These are phyloP conservation scores for Hippopotamyrus pictus DNA, from an alignment of 2,797 vertebrate species.

Conservation along the genomic window DNA sequence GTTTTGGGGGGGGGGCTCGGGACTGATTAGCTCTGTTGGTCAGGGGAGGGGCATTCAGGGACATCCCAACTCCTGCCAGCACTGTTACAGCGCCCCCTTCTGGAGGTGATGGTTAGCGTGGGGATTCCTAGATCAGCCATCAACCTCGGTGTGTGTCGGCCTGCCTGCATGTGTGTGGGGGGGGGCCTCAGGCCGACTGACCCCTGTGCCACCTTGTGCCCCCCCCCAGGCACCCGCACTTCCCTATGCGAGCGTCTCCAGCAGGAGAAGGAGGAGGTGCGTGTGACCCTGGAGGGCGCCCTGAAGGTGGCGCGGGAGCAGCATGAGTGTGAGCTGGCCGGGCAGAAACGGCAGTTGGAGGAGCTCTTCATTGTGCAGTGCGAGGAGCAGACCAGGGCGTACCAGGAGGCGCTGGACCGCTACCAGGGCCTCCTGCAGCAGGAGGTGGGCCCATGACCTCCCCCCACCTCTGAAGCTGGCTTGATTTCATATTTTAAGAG, in stretches of 20 bases:
- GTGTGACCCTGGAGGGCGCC: constrained; percentile 69
- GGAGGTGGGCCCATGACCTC: constrained; percentile 64
- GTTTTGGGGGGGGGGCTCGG: not conserved
- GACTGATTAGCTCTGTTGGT: not conserved
- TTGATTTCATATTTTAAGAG: not conserved
- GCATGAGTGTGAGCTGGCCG: constrained; percentile 70
- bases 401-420: constrained; percentile 80
- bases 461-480: not conserved
- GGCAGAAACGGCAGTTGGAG: constrained; percentile 77
- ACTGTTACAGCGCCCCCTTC: not conserved
- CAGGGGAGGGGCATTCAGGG: not conserved
- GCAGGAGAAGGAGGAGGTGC: constrained; percentile 78
- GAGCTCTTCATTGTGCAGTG: constrained; percentile 78
- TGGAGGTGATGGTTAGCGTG: not conserved
- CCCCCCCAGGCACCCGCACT: constrained; percentile 59
- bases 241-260: constrained; percentile 75
- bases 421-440: constrained; percentile 74
- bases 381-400: constrained; percentile 74
- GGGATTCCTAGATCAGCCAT: not conserved
- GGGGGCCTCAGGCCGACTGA: not conserved
- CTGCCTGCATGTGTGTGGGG: not conserved
- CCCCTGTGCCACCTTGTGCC: constrained; percentile 16
- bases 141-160: not conserved
- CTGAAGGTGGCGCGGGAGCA: constrained; percentile 75
- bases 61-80: not conserved